phyloP scores from a whole-genome alignment of 2,888 invertebrate species.

The Leptopterna dolabrata region DNA sequence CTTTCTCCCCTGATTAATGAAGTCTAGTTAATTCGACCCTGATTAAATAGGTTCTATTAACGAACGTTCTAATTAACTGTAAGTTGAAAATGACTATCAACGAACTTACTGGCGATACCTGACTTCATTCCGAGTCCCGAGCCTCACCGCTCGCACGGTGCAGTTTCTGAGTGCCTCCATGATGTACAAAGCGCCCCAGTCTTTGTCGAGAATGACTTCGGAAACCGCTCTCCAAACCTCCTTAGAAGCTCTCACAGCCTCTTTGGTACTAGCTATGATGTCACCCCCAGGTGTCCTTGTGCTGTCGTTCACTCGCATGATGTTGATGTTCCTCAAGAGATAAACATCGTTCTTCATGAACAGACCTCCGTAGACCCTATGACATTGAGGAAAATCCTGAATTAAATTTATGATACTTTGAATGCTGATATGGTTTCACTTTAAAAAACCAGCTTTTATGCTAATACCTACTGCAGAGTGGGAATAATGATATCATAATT shows the following conservation, averaged over 20 bases:
- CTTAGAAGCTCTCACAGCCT: neutral
- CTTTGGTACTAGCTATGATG: slow-evolving; percentile 22
- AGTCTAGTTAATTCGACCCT: too few relatives aligned
- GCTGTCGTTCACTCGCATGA: neutral
- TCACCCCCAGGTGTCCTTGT: neutral
- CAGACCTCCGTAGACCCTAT: slow-evolving; percentile 17
- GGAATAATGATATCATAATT: too few relatives aligned
- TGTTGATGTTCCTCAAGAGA: slow-evolving; percentile 9
- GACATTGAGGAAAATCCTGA: neutral
- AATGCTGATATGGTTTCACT: too few relatives aligned
- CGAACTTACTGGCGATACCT: neutral
- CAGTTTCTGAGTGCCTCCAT: slow-evolving; percentile 18
- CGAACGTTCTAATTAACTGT: too few relatives aligned
- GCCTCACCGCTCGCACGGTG: slow-evolving; percentile 7
- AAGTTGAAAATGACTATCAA: too few relatives aligned
- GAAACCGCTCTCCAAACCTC: neutral
- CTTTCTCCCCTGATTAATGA: too few relatives aligned
- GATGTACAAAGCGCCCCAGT: slow-evolving; percentile 37
- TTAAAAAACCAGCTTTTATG: too few relatives aligned
- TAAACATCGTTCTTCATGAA: slow-evolving; percentile 35
- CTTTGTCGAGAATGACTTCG: slow-evolving; percentile 9
- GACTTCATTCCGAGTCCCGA: neutral
- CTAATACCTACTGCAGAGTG: too few relatives aligned
- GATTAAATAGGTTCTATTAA: too few relatives aligned
- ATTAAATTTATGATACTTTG: too few relatives aligned